A percentile compares a stretch with the other conserved stretches of the same genome.
phyloP scores from a whole-genome alignment of 2,113 vertebrate species.

The Phyllopteryx taeniolatus region DNA sequence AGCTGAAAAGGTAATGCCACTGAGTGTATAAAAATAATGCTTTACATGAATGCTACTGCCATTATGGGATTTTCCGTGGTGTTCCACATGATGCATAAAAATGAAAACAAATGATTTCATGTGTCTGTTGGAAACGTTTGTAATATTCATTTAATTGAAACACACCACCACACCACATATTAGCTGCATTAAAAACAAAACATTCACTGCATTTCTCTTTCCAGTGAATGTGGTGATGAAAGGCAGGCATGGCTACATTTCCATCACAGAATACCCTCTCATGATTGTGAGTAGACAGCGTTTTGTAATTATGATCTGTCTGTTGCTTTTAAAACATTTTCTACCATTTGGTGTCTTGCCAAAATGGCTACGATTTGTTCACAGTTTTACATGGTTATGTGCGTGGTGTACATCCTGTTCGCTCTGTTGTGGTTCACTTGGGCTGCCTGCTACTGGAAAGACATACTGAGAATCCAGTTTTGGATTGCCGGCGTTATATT shows the following conservation, averaged over 20 bases:
- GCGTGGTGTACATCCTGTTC: constrained; percentile 81
- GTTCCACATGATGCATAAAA: not conserved
- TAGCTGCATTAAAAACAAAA: not conserved
- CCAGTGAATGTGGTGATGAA: constrained; percentile 83
- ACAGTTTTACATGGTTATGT: constrained; percentile 90
- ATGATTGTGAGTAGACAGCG: constrained; percentile 83
- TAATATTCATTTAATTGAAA: not conserved
- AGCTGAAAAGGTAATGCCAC: not conserved
- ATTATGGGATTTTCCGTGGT: not conserved
- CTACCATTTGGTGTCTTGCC: not conserved
- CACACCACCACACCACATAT: not conserved
- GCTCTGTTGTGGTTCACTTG: constrained; percentile 83
- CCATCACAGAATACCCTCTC: constrained; percentile 86
- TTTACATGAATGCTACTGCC: not conserved
- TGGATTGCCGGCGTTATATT: constrained; percentile 89
- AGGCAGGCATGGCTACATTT: constrained; percentile 83
- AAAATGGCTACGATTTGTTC: not conserved
- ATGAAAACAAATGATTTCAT: not conserved
- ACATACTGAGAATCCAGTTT: constrained; percentile 87
- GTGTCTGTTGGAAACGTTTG: not conserved
- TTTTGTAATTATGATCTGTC: not conserved
- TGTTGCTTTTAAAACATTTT: not conserved
- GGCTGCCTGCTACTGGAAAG: constrained; percentile 88
- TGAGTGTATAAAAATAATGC: no score
- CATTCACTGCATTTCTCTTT: constrained; percentile 27